Percentiles rank a stretch among this genome's conserved stretches.
These are phyloP conservation scores for Carpatolechia fugitivella DNA, from an alignment of 2,888 invertebrate genomes.

Conservation along the genomic window DNA sequence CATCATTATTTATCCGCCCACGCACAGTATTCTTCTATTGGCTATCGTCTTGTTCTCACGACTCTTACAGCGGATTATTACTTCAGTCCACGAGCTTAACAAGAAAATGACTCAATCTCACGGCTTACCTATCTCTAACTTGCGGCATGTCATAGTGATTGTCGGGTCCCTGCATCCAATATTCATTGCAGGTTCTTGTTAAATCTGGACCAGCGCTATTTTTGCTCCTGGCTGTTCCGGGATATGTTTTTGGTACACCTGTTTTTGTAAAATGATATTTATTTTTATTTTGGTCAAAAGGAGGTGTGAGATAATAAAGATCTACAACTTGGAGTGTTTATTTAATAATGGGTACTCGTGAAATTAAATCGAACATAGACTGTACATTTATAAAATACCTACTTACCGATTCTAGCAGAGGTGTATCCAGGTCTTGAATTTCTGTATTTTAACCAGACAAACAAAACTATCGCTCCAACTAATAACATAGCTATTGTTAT, in stretches of 20 bases:
- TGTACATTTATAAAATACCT: too few species aligned
- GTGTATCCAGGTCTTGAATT: constrained; percentile 52
- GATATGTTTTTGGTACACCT: constrained; percentile 63
- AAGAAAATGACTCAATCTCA: constrained; percentile 2
- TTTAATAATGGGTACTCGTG: too few species aligned
- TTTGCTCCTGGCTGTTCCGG: constrained; percentile 54
- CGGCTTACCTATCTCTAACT: constrained; percentile 59
- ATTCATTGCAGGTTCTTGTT: constrained; percentile 68
- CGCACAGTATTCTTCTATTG: neutral
- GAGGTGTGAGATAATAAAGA: too few species aligned
- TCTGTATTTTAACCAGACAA: constrained; percentile 62
- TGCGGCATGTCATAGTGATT: constrained; percentile 72
- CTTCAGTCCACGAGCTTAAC: neutral
- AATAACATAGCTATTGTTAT: constrained; percentile 61
- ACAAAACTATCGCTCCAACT: constrained; percentile 53
- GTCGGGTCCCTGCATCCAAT: constrained; percentile 69
- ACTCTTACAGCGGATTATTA: neutral
- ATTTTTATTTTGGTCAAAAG: too few species aligned
- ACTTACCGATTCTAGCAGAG: constrained; percentile 57
- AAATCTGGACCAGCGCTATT: constrained; percentile 56
- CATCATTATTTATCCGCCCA: neutral
- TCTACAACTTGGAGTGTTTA: too few species aligned
- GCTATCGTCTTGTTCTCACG: neutral
- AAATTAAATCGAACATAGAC: too few species aligned
- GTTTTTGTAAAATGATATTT: neutral